phyloP scores from a whole-genome alignment of 2,888 invertebrate genomes.

The Rotaria macrura region DNA sequence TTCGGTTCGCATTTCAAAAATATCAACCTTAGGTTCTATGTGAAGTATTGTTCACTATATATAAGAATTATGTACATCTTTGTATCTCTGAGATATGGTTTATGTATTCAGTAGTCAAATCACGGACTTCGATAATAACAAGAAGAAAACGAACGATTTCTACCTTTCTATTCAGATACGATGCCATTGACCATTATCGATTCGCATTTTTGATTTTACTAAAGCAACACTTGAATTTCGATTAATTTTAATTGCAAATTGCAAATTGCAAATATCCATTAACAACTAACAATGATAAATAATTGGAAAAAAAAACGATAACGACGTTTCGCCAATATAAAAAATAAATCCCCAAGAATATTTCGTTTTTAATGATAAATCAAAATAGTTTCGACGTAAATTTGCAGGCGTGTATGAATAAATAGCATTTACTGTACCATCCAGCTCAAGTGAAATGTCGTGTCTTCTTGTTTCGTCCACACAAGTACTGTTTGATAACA shows the following conservation, averaged over 20 bases:
- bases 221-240: conserved; percentile 52
- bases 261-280: conserved; percentile 63
- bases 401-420: background rate
- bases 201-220: conserved; percentile 51
- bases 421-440: background rate
- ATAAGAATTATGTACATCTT: too few species aligned
- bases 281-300: conserved; percentile 63
- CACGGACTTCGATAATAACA: too few species aligned
- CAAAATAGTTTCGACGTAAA: background rate
- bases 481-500: background rate
- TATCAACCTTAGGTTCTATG: too few species aligned
- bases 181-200: conserved; percentile 70
- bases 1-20: too few species aligned
- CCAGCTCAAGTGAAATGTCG: background rate
- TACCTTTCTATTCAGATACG: conserved; percentile 58
- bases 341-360: background rate
- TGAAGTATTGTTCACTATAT: too few species aligned
- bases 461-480: background rate
- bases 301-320: conserved; percentile 58
- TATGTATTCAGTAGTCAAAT: too few species aligned
- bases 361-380: background rate
- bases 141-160: too few species aligned
- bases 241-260: conserved; percentile 62
- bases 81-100: too few species aligned
- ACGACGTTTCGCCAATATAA: background rate